phyloP scores from a whole-genome alignment of 2,888 invertebrate species.

The Cremastobaeus sp. region DNA sequence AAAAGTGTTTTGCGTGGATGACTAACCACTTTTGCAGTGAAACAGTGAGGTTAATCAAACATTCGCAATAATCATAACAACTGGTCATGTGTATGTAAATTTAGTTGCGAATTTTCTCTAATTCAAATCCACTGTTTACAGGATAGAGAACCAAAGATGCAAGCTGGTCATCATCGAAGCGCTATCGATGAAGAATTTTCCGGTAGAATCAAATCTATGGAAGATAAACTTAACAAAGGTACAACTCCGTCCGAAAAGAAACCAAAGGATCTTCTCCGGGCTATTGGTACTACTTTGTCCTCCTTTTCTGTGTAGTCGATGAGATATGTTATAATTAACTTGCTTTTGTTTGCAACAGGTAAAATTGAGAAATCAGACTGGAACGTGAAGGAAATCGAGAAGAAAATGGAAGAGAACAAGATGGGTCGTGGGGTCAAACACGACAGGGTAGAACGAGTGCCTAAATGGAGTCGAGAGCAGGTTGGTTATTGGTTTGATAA shows the following conservation, averaged over 20 bases:
- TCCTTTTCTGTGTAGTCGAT: background rate
- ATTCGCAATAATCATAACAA: too few relatives aligned
- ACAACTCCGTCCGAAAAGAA: constrained; percentile 84
- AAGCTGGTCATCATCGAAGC: constrained; percentile 73
- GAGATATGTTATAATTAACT: too few relatives aligned
- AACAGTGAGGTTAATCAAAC: too few relatives aligned
- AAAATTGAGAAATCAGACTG: constrained; percentile 93
- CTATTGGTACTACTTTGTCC: constrained; percentile 81
- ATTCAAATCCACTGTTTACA: constrained; percentile 59
- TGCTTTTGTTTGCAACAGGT: too few relatives aligned
- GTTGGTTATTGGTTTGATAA: constrained; percentile 71
- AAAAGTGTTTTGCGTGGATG: too few relatives aligned
- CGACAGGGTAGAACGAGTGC: constrained; percentile 84
- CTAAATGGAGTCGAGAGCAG: constrained; percentile 94
- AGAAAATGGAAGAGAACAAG: constrained; percentile 89
- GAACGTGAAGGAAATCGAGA: constrained; percentile 94
- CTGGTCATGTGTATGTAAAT: background rate
- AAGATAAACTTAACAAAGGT: constrained; percentile 87
- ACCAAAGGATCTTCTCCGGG: constrained; percentile 90
- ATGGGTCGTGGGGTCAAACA: constrained; percentile 82
- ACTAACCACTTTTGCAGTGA: too few relatives aligned
- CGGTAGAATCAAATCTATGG: constrained; percentile 85
- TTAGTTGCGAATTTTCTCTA: background rate
- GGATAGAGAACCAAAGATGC: constrained; percentile 78
- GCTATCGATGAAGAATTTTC: constrained; percentile 81